Evolutionary conservation across 2,797 vertebrate species (phyloP).

Genomic region (Thunnus albacares): DNA sequence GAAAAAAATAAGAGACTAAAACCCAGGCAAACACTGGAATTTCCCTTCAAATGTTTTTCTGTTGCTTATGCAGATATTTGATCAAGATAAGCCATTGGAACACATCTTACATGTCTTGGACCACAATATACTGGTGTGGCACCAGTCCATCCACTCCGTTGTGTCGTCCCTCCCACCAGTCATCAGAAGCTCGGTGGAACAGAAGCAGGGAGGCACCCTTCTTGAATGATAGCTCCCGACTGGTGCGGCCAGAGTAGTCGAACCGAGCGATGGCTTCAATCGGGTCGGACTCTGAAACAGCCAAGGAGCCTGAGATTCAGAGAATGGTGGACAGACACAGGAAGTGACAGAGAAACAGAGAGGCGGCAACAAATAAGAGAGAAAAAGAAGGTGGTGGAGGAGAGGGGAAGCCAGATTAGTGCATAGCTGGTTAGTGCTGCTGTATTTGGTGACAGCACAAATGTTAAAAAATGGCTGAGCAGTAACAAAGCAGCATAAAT

Average conservation of each 20-base stretch:
- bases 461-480: slow-evolving; percentile 43
- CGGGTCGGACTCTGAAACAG: slow-evolving; percentile 92
- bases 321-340: slow-evolving; percentile 57
- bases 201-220: slow-evolving; percentile 94
- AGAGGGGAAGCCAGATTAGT: slow-evolving; percentile 62
- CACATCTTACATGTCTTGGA: slow-evolving; percentile 92
- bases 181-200: slow-evolving; percentile 92
- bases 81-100: neutral
- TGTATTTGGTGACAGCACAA: slow-evolving; percentile 35
- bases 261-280: slow-evolving; percentile 95
- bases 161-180: slow-evolving; percentile 97
- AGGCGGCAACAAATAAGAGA: slow-evolving; percentile 25
- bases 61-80: neutral
- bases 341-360: slow-evolving; percentile 42
- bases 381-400: slow-evolving; percentile 12
- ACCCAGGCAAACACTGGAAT: neutral
- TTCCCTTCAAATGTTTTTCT: neutral
- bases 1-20: neutral
- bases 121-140: slow-evolving; percentile 95
- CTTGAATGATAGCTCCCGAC: slow-evolving; percentile 94
- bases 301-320: slow-evolving; percentile 84
- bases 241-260: slow-evolving; percentile 93
- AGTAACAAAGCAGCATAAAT: slow-evolving; percentile 46
- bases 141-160: slow-evolving; percentile 93
- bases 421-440: slow-evolving; percentile 71